phyloP scores from a whole-genome alignment of 1,140 invertebrate genomes.

The Eueides isabella region DNA sequence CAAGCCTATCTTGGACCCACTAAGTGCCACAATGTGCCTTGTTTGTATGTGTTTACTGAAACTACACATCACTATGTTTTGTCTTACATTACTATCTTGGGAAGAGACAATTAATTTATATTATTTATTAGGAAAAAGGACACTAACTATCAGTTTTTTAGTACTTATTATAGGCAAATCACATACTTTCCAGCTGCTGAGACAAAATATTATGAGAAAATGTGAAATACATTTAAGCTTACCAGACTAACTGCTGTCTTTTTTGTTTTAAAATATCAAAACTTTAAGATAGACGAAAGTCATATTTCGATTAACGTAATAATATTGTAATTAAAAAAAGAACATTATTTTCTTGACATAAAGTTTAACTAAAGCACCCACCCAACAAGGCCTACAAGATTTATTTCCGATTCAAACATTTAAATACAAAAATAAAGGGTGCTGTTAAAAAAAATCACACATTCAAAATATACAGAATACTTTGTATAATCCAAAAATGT shows the following conservation, averaged over 20 bases:
- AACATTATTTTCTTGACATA: neutral
- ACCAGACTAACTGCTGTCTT: neutral
- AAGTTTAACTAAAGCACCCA: neutral
- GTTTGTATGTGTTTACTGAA: conserved; percentile 40
- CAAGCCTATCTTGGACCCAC: conserved; percentile 65
- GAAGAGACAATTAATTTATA: neutral
- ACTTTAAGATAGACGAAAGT: neutral
- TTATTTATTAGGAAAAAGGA: neutral
- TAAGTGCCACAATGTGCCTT: conserved; percentile 50
- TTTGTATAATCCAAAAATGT: neutral
- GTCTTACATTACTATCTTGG: neutral
- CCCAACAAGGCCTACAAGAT: neutral
- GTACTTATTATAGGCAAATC: no score
- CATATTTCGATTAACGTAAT: neutral
- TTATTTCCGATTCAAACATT: neutral
- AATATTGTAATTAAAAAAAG: neutral
- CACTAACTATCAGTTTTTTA: no score
- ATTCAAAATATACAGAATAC: neutral
- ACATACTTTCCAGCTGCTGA: neutral
- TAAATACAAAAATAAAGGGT: neutral
- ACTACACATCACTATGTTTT: neutral
- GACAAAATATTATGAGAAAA: neutral
- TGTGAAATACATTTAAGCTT: neutral
- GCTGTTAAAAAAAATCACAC: neutral
- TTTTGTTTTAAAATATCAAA: neutral